Conservation (phyloP, 2,797 vertebrate species). For the Garrulus glandarius region DNA sequence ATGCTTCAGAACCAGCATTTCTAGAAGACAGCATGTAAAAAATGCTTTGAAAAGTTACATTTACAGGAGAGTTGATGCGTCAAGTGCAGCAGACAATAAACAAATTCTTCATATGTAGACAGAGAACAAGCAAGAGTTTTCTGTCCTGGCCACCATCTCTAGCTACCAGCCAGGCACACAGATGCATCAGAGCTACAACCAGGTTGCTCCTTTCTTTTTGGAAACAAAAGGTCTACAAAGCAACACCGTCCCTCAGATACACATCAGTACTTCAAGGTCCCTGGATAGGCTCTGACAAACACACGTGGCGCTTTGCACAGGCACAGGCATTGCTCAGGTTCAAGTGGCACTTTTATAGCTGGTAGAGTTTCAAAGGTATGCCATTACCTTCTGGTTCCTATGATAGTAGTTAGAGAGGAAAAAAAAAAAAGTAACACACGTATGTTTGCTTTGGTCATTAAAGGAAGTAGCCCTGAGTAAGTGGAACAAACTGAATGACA, state of each 20-base stretch:
- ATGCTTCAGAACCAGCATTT: neutral
- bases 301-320: neutral
- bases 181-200: neutral
- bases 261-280: neutral
- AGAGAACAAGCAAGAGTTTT: neutral
- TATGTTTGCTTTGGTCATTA: neutral
- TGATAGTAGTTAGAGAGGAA: neutral
- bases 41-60: neutral
- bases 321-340: neutral
- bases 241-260: neutral
- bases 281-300: neutral
- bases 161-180: neutral
- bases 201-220: neutral
- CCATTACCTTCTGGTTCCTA: neutral
- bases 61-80: fast-evolving
- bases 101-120: neutral
- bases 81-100: neutral
- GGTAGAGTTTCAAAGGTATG: neutral
- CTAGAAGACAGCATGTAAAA: neutral
- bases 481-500: neutral
- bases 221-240: neutral
- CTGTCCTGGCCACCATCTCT: neutral
- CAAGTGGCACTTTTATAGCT: neutral
- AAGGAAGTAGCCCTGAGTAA: neutral
- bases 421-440: neutral